These are phyloP conservation scores for Oreochromis tanganicae DNA, from an alignment of 2,113 vertebrate species.

Conservation along the genomic window DNA sequence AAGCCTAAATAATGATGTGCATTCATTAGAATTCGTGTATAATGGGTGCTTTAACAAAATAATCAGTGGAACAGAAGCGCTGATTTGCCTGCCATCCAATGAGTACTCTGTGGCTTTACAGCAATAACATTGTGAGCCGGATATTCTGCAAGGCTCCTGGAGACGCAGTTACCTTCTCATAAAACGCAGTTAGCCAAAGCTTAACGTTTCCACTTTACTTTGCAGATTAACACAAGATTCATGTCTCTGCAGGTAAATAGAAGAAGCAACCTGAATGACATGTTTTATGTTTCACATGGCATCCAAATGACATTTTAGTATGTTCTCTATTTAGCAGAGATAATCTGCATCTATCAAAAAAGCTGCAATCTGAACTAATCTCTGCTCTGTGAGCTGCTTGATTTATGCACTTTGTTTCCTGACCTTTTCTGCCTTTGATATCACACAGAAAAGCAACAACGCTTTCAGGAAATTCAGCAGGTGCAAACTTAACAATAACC, in stretches of 20 bases:
- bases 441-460: not conserved
- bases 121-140: not conserved
- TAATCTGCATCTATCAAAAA: not conserved
- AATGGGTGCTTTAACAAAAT: not conserved
- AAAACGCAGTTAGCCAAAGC: not conserved
- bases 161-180: slow-evolving; percentile 3
- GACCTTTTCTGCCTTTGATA: not conserved
- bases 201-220: not conserved
- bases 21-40: not conserved
- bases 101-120: not conserved
- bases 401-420: not conserved
- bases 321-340: not conserved
- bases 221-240: not conserved
- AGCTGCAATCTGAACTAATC: not conserved
- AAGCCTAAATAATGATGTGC: not conserved
- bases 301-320: not conserved
- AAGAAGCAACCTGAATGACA: not conserved
- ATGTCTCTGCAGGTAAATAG: not conserved
- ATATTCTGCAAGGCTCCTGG: not conserved
- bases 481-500: not conserved
- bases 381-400: not conserved
- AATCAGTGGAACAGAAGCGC: not conserved
- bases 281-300: not conserved
- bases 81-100: not conserved
- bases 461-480: not conserved